A percentile compares a stretch with the other conserved stretches of the same genome.
Evolutionary conservation across 2,797 vertebrate species (phyloP).

Genomic region (Sparus aurata): DNA sequence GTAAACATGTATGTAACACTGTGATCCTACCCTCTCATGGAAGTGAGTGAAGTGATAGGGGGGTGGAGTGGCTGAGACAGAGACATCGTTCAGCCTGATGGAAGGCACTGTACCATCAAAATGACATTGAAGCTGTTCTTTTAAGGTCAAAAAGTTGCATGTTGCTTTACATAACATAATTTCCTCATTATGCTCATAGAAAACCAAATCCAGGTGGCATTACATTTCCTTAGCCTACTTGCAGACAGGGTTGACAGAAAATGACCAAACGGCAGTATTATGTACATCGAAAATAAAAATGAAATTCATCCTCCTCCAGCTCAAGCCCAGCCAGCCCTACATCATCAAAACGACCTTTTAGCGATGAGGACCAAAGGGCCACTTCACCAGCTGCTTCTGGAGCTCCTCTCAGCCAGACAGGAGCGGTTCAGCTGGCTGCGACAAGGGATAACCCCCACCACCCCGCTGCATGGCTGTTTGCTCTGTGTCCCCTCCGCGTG

Average conservation of each 20-base stretch:
- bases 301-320: not conserved
- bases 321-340: not conserved
- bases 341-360: slow-evolving; percentile 15
- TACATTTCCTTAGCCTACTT: not conserved
- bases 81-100: too few relatives aligned
- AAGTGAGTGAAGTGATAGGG: too few relatives aligned
- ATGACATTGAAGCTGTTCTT: too few relatives aligned
- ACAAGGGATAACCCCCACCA: not conserved
- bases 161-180: not conserved
- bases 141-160: too few relatives aligned
- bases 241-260: not conserved
- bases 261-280: not conserved
- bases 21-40: too few relatives aligned
- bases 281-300: not conserved
- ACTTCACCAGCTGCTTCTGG: slow-evolving; percentile 41
- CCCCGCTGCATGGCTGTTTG: slow-evolving; percentile 11
- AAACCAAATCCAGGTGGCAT: not conserved
- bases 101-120: too few relatives aligned
- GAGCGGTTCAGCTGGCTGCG: slow-evolving; percentile 2
- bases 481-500: not conserved
- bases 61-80: too few relatives aligned
- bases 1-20: too few relatives aligned
- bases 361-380: slow-evolving; percentile 10
- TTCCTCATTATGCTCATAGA: not conserved
- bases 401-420: slow-evolving; percentile 13